Evolutionary conservation across 2,888 invertebrate genomes (phyloP), one percentile per base, ranked within the genome.

Genomic region (Himalopsyche anomala): DNA sequence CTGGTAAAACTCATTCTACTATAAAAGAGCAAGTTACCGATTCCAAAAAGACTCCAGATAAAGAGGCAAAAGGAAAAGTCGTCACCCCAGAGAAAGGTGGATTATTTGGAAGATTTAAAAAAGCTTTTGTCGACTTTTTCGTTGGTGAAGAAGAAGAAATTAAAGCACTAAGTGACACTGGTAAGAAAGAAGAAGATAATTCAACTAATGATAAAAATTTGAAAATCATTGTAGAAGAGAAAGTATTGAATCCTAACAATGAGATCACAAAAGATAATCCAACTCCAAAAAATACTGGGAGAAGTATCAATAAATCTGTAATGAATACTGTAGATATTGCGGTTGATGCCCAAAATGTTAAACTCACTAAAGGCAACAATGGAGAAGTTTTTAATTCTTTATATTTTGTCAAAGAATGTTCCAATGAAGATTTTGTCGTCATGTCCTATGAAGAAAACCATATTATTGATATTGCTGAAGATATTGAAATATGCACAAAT

Each of bases 361-460:
- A 45, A 80, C 15, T 36, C 28, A 9, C 38, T 82, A 74, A 74
- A 38, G 74, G 9, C 19, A 74, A 36, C 12, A 38, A 45, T 54
- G 55, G 28, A 9, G 87, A 80, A 54, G 83, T 40, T 38, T 19
- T 81, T n/a, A 83, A 85, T 74, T 79, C 82, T 12, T 86, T 84
- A 40, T 74, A 85, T 45, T 85, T 86, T 62, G 83, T 45, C 4
- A 87, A 87, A 19, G 87, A 88, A 82, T 87, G 85, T 36, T 81
- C 84, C 15, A 85, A 86, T 38, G 88, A 88, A 9, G 87, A 88
- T 80, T 87, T 88, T 51, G 87, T 80, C 9, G 51, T 88, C n/a
- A 84, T 88, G 17, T 87, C 88, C 1, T 88, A 88, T 19, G 88
- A 88, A 82, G 88, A 88, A 51, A 88, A 88, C 80, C 81, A 85